These are phyloP conservation scores for Promerops cafer DNA, from an alignment of 2,113 vertebrate species.

Conservation along the genomic window DNA sequence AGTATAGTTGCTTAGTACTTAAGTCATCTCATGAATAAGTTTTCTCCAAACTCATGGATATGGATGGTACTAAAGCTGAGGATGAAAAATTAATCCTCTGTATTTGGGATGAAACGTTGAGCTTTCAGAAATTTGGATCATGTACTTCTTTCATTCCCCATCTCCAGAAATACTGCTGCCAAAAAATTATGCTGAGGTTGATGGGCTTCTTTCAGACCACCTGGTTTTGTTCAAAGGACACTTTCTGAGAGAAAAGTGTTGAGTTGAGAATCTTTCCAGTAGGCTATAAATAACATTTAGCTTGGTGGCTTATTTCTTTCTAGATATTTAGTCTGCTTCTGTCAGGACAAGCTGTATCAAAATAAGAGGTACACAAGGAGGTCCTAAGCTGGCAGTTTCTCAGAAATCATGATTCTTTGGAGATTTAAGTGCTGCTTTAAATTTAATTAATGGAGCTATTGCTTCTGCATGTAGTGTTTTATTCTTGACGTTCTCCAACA, in stretches of 20 bases:
- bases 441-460: not conserved
- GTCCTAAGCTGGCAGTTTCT: not conserved
- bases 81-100: not conserved
- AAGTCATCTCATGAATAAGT: not conserved
- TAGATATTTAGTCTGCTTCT: not conserved
- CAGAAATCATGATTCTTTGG: not conserved
- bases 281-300: not conserved
- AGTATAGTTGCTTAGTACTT: not conserved
- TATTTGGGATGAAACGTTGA: not conserved
- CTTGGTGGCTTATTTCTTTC: not conserved
- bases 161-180: not conserved
- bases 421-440: not conserved
- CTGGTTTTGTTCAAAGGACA: not conserved
- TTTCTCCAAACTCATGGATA: not conserved
- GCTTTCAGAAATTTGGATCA: not conserved
- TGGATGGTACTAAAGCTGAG: not conserved
- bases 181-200: not conserved
- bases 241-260: not conserved
- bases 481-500: not conserved
- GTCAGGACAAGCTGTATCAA: not conserved
- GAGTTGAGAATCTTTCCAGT: not conserved
- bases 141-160: not conserved
- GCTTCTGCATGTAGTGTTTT: not conserved
- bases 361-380: not conserved
- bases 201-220: not conserved